Evolutionary conservation across 2,888 invertebrate species (phyloP).

Genomic region (Heteromyza rotundicornis): DNA sequence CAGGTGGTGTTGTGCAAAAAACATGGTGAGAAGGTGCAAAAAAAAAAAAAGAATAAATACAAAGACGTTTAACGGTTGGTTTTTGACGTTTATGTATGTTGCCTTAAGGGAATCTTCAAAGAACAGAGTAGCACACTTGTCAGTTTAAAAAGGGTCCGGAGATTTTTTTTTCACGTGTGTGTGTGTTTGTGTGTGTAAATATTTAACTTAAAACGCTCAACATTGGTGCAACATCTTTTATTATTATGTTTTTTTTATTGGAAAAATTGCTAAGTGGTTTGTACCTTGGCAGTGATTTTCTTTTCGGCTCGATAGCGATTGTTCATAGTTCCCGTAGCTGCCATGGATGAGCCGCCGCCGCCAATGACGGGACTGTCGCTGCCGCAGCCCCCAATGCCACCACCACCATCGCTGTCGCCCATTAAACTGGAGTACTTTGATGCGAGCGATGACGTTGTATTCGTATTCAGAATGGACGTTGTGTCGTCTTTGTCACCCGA

Average conservation of each 20-base stretch:
- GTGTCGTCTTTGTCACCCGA: slow-evolving; percentile 51
- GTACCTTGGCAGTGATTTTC: slow-evolving; percentile 63
- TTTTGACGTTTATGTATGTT: too few species aligned
- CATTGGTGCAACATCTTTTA: neutral
- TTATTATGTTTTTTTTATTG: too few species aligned
- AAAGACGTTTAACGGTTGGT: too few species aligned
- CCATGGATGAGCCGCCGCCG: slow-evolving; percentile 35
- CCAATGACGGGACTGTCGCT: slow-evolving; percentile 44
- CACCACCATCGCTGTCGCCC: slow-evolving; percentile 51
- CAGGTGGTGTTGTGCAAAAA: slow-evolving; percentile 10
- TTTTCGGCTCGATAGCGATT: slow-evolving; percentile 62
- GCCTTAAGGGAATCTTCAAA: too few species aligned
- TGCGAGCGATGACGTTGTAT: slow-evolving; percentile 52
- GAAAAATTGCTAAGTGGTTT: too few species aligned
- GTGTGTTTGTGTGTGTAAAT: too few species aligned
- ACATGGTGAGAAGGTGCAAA: too few species aligned
- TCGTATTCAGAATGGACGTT: slow-evolving; percentile 49
- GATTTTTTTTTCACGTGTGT: too few species aligned
- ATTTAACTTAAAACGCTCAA: neutral
- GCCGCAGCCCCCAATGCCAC: slow-evolving; percentile 27
- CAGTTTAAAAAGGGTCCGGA: too few species aligned
- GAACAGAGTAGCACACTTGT: too few species aligned
- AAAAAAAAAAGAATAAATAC: too few species aligned
- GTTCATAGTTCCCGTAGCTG: slow-evolving; percentile 46
- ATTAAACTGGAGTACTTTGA: slow-evolving; percentile 56